Evolutionary conservation across 1,140 invertebrate genomes (phyloP).

Genomic region (Neomicropteryx cornuta): DNA sequence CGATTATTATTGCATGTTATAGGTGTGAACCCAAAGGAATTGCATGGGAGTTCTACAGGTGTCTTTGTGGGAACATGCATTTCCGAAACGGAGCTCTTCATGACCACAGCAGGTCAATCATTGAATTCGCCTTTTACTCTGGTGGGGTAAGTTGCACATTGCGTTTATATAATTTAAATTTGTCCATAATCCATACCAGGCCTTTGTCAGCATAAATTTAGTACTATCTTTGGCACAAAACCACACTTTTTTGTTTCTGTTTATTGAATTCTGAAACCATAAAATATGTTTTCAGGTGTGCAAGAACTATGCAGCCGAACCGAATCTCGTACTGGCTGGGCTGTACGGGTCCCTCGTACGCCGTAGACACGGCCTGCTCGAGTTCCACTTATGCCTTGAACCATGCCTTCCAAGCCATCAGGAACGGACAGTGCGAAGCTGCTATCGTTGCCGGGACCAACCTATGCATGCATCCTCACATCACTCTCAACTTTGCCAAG

Average conservation of each 20-base stretch:
- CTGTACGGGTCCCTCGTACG: conserved; percentile 64
- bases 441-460: conserved; percentile 81
- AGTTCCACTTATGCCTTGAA: conserved; percentile 79
- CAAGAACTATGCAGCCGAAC: conserved; percentile 81
- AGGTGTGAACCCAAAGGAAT: conserved; percentile 51
- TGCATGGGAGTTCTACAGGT: conserved; percentile 52
- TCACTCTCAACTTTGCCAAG: conserved; percentile 71
- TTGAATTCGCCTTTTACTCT: conserved; percentile 52
- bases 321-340: conserved; percentile 70
- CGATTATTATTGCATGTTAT: conserved; percentile 13
- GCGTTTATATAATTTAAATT: neutral
- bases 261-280: too few species aligned
- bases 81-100: conserved; percentile 55
- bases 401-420: conserved; percentile 67
- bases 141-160: conserved; percentile 50
- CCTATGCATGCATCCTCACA: conserved; percentile 75
- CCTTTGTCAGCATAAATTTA: neutral
- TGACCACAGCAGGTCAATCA: conserved; percentile 48
- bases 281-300: conserved; percentile 50
- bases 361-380: conserved; percentile 83
- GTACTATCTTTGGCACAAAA: conserved; percentile 19
- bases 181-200: neutral
- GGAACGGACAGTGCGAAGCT: conserved; percentile 67
- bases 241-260: conserved; percentile 19
- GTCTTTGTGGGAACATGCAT: conserved; percentile 56